Base-by-base conservation (phyloP, 92 coral and sea anemone species). In the Phenganax marumi region DNA sequence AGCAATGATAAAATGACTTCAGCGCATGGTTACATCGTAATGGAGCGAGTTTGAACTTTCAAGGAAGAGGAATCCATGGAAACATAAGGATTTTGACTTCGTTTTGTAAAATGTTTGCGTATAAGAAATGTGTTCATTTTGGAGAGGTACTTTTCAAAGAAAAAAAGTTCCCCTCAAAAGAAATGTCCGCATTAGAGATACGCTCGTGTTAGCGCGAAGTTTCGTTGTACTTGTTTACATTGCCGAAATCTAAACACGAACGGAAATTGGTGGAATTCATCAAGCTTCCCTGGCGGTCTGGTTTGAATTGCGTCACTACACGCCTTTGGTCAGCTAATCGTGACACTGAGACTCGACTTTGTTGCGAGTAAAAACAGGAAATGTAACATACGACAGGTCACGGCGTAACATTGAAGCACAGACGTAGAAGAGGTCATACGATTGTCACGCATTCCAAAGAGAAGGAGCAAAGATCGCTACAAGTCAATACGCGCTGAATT, bases 321-420 rank as follows among this genome's bases (percentile, higher is more conserved):
- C 65, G 21, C 46, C 72, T 66, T 12, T 22, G 70, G 13, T 46
- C 43, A 33, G 43, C 43, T 33, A 33, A 64, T 64, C 70, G 72
- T 66, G 72, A 55, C 52, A 18, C 12, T 0, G 33, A 53, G 23
- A 9, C 60, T 50, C 81, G 50, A 48, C 21, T 63, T 74, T 74
- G 52, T 46, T 12, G 81, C 55, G 81, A 76, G 53, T 24, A 76
- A 74, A 52, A 74, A 76, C 81, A 76, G 81, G 81, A 76, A 76
- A 48, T 25, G 52, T 25, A 54, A 39, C 81, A n/a, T 18, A 60
- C 39, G 81, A 24, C 60, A 62, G 68, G 81, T 56, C 68, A 76
- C 22, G 68, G 24, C 72, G 68, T 52, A 54, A 43, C 50, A 4
- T 25, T 66, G 49, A 66, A 24, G 48, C 18, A 66, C 22, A 62